Base-by-base conservation (phyloP, 2,797 vertebrate species). In the Distichodus sexfasciatus region DNA sequence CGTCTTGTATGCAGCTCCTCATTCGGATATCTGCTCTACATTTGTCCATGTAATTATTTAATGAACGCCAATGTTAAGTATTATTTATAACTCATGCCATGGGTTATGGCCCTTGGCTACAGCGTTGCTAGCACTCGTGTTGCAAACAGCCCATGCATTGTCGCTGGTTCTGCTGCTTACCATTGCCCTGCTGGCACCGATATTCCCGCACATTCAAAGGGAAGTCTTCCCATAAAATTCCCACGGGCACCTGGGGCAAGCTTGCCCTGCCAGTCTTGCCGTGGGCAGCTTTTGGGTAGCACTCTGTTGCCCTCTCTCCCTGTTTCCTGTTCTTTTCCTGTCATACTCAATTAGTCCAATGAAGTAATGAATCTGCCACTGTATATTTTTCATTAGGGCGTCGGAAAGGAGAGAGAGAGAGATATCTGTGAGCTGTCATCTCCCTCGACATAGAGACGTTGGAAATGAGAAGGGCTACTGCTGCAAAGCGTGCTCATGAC, bases 351-450 rank as follows among this genome's bases (percentile, higher is more conserved):
- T 92, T 87, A 90, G 84, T 74, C 85, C 84, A 87, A 72, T 82
- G 81, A 70, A 85, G 86, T 85, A 85, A 91, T 86, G 84, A 90
- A 86, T 87, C 88, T 80, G 84, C 86, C 57, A 61, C 81, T 84
- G 81, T 89, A 81, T 84, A 88, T 87, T 87, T 89, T 90, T 90
- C 87, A 90, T 88, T 85, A 84, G 80, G 77, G 81, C 72, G 76
- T 69, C 72, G 65, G 66, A 44, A 82, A 63, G 54, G 80, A 73
- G 77, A 69, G 60, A 80, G 80, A 73, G 77, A 69, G 60, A 80
- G 81, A 84, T 86, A 85, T 87, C 81, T 72, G 80, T 75, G 85
- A 68, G 62, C 75, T 75, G 81, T 82, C 81, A 82, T 79, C 84
- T 83, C 74, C 80, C 78, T 83, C 83, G 83, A 86, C 87, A 84